phyloP scores from a whole-genome alignment of 2,888 invertebrate species.

The Mythimna pallens region DNA sequence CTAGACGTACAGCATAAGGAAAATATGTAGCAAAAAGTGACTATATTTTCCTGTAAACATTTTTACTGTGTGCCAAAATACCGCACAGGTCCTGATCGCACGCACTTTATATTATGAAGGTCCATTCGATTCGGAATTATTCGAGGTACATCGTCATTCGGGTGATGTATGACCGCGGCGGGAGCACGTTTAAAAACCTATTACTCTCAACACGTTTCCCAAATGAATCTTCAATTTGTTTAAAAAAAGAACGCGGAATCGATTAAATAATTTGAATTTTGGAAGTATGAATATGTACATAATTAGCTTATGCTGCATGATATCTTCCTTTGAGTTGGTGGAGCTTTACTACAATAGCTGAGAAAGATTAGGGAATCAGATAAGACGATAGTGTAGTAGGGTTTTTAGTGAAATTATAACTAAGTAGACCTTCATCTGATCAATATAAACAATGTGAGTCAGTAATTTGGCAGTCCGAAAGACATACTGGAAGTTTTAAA shows the following conservation, averaged over 20 bases:
- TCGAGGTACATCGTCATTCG: constrained; percentile 62
- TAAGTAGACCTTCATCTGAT: background rate
- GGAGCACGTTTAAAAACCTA: constrained; percentile 83
- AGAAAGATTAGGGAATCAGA: background rate
- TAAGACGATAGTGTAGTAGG: background rate
- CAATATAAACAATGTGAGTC: too few species aligned
- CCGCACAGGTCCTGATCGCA: background rate
- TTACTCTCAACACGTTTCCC: constrained; percentile 80
- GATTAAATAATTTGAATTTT: constrained; percentile 73
- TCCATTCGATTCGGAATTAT: constrained; percentile 53
- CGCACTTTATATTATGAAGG: constrained; percentile 15
- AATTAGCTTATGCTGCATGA: constrained; percentile 37
- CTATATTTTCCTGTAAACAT: background rate
- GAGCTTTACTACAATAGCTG: background rate
- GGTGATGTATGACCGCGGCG: constrained; percentile 76
- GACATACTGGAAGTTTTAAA: too few species aligned
- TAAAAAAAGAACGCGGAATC: constrained; percentile 70
- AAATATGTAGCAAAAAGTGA: background rate
- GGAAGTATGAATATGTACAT: constrained; percentile 8
- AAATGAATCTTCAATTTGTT: constrained; percentile 78
- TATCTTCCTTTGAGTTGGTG: background rate
- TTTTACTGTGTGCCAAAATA: background rate
- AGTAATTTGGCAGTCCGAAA: too few species aligned
- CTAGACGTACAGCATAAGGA: background rate
- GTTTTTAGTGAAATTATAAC: background rate